These are phyloP conservation scores for Corythornis leucogaster DNA, from an alignment of 2,797 vertebrate species.

Conservation along the genomic window DNA sequence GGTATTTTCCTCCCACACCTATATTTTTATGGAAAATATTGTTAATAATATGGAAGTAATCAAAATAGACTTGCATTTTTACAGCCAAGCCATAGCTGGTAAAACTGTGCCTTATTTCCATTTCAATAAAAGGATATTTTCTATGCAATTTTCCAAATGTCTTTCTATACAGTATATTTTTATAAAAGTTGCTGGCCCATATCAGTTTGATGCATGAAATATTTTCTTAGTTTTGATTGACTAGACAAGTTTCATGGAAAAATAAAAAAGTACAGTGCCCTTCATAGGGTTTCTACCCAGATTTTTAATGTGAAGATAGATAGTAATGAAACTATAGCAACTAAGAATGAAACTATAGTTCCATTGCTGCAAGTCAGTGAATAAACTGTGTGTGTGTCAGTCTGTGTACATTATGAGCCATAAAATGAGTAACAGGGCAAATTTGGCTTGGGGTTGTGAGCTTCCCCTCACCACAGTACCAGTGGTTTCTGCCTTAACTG, in stretches of 20 bases:
- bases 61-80: slow-evolving; percentile 63
- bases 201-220: not conserved
- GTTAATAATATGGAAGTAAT: slow-evolving; percentile 55
- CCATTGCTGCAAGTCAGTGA: not conserved
- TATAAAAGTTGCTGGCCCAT: slow-evolving; percentile 52
- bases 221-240: slow-evolving; percentile 49
- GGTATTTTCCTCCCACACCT: slow-evolving; percentile 64
- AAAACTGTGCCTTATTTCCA: slow-evolving; percentile 79
- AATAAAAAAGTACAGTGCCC: not conserved
- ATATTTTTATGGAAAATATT: slow-evolving; percentile 77
- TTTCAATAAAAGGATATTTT: slow-evolving; percentile 75
- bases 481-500: slow-evolving; percentile 10
- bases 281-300: not conserved
- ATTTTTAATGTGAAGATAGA: not conserved
- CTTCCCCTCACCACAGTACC: not conserved
- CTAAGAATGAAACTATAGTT: not conserved
- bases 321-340: not conserved
- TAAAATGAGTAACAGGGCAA: not conserved
- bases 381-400: not conserved
- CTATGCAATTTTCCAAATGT: slow-evolving; percentile 73
- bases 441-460: not conserved
- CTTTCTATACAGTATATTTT: slow-evolving; percentile 77
- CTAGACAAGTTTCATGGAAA: not conserved
- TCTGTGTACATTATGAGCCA: not conserved
- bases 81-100: slow-evolving; percentile 66